A percentile compares a stretch with the other conserved stretches of the same genome.
These are phyloP conservation scores for Neofelis nebulosa DNA, from an alignment of 2,113 vertebrate genomes.

Conservation along the genomic window DNA sequence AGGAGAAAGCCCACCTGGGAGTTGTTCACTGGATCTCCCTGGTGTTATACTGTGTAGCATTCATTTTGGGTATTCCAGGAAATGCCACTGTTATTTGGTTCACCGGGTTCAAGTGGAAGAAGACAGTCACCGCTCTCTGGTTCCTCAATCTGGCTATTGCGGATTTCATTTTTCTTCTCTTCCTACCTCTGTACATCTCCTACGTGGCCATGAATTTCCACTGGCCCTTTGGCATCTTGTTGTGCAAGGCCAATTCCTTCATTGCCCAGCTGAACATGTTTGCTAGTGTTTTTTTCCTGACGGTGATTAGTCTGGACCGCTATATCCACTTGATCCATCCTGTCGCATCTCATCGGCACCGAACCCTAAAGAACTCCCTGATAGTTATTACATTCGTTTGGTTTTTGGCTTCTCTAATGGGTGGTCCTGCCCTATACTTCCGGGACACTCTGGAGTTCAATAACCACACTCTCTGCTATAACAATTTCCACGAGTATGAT, in stretches of 20 bases:
- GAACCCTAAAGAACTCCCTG: slow-evolving; percentile 85
- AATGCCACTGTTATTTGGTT: slow-evolving; percentile 96
- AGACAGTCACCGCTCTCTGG: slow-evolving; percentile 93
- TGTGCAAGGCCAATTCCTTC: slow-evolving; percentile 96
- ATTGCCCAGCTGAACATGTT: slow-evolving; percentile 96
- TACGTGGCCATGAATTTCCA: slow-evolving; percentile 94
- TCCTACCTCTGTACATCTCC: slow-evolving; percentile 93
- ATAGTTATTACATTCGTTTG: slow-evolving; percentile 86
- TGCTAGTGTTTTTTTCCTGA: slow-evolving; percentile 96
- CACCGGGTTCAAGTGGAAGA: slow-evolving; percentile 93
- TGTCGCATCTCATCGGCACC: slow-evolving; percentile 85
- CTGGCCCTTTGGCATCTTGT: slow-evolving; percentile 92
- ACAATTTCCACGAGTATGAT: slow-evolving; percentile 90
- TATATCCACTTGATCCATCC: slow-evolving; percentile 91
- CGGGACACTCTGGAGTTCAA: slow-evolving; percentile 85
- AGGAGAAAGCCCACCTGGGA: slow-evolving; percentile 81
- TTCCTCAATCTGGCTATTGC: slow-evolving; percentile 96
- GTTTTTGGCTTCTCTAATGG: slow-evolving; percentile 86
- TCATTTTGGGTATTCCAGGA: slow-evolving; percentile 93
- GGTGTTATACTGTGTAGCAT: slow-evolving; percentile 90
- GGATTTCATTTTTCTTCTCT: slow-evolving; percentile 96
- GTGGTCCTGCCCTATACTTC: slow-evolving; percentile 90
- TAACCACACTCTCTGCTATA: slow-evolving; percentile 91
- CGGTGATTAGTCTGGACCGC: slow-evolving; percentile 93
- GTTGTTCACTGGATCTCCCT: slow-evolving; percentile 91